Evolutionary conservation across 2,113 vertebrate species (phyloP).

Genomic region (Albula goreensis): DNA sequence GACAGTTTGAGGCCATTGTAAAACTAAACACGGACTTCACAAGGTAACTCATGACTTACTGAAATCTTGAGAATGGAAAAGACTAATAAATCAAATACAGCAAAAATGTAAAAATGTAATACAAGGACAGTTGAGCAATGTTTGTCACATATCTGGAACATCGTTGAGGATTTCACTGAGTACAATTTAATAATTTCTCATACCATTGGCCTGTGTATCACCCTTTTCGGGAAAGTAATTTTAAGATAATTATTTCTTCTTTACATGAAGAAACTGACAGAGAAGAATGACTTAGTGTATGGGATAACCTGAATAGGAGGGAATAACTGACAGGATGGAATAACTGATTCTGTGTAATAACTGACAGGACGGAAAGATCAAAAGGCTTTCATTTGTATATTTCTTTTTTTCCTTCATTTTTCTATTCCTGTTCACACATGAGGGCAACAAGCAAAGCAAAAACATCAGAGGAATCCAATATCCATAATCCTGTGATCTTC

Average conservation of each 20-base stretch:
- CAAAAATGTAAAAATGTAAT: too few relatives aligned
- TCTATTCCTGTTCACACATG: not conserved
- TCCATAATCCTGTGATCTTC: conserved; percentile 4
- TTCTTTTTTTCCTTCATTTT: not conserved
- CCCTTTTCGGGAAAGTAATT: not conserved
- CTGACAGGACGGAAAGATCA: not conserved
- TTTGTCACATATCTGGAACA: not conserved
- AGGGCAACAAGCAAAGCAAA: not conserved
- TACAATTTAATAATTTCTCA: not conserved
- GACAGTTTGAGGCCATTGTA: too few relatives aligned
- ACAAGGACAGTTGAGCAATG: too few relatives aligned
- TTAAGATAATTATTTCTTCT: not conserved
- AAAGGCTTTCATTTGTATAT: not conserved
- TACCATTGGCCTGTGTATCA: not conserved
- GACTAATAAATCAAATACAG: too few relatives aligned
- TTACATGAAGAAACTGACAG: conserved; percentile 1
- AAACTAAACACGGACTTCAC: too few relatives aligned
- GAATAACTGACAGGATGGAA: not conserved
- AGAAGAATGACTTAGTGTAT: not conserved
- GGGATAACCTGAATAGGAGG: too few relatives aligned
- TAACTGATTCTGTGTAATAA: not conserved
- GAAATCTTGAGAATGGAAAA: too few relatives aligned
- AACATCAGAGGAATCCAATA: conserved; percentile 7
- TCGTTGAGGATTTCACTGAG: not conserved
- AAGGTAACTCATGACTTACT: too few relatives aligned